These are phyloP conservation scores for Tinamus guttatus DNA, from an alignment of 2,113 vertebrate species.

Conservation along the genomic window DNA sequence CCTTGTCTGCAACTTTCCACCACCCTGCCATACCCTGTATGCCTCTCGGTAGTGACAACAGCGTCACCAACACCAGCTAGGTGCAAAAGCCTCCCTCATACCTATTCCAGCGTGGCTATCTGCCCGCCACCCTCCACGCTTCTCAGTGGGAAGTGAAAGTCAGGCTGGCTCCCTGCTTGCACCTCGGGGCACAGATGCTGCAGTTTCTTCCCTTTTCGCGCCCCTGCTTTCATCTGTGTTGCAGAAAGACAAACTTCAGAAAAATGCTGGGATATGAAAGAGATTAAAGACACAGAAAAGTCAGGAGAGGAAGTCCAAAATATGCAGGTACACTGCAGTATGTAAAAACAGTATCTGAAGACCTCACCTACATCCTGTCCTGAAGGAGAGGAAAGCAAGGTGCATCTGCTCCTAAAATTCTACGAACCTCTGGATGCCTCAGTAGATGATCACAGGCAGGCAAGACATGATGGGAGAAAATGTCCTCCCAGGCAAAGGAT, in stretches of 20 bases:
- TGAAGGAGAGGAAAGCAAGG: not conserved
- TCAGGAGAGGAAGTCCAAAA: not conserved
- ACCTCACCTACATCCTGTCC: not conserved
- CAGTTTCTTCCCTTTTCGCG: conserved; percentile 30
- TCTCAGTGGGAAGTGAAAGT: conserved; percentile 54
- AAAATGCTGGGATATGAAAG: not conserved
- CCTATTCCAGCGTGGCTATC: not conserved
- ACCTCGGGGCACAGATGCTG: not conserved
- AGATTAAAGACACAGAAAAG: not conserved
- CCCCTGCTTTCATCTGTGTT: not conserved
- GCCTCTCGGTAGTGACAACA: not conserved
- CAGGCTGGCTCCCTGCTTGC: not conserved
- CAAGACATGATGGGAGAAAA: not conserved
- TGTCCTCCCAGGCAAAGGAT: not conserved
- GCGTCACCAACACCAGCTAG: not conserved
- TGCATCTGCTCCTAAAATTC: not conserved
- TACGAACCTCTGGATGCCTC: not conserved
- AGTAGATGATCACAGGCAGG: not conserved
- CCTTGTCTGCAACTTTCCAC: not conserved
- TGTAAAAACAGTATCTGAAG: not conserved
- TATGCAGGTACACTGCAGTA: not conserved
- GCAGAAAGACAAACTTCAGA: not conserved
- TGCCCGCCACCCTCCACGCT: not conserved
- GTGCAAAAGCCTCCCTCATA: not conserved
- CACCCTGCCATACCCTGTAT: not conserved